Evolutionary conservation across 2,797 vertebrate genomes (phyloP), one percentile per base, ranked within the genome.

Genomic region (Anniella stebbinsi): DNA sequence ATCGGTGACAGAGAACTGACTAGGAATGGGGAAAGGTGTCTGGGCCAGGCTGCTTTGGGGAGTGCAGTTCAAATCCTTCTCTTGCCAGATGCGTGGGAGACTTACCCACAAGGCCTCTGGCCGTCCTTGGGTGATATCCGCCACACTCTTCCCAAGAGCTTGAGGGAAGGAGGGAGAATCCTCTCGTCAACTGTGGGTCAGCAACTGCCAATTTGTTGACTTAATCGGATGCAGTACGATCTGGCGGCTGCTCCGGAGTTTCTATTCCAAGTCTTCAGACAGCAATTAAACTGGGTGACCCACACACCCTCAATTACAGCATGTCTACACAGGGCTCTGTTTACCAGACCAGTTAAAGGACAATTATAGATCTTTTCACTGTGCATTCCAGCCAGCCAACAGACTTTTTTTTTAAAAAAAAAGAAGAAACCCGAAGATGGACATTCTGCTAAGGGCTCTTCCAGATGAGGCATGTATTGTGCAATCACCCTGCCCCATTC

Each of bases 231-330:
- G 91, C 92, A 90, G 91, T 93, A 91, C 6, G 75, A 95, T 91
- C 90, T 38, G 92, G 94, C 90, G 95, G 94, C 48, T 30, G 88
- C 25, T 90, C 91, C 78, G 73, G 91, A 88, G 95, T 96, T 97
- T 96, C 97, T 97, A 97, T 97, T 97, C 95, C 87, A 85, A 95
- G 96, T 36, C 3, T 94, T 93, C 95, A 96, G 95, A 92, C 95
- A 72, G 80, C 95, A 97, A 97, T 97, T 97, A 97, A 95, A 93
- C 13, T n/a, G 95, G 93, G 93, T 92, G 94, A 97, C 92, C 96
- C 89, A 90, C 95, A 77, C 86, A 93, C 91, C 95, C 94, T 95
- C 95, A 97, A 96, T 97, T 97, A 97, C 85, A 90, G 95, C 90
- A 0, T 2, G 80, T 94, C 90, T 38, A 66, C 92, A 84, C 91